phyloP scores from a whole-genome alignment of 2,113 vertebrate species.

The Thalassarche chlororhynchos region DNA sequence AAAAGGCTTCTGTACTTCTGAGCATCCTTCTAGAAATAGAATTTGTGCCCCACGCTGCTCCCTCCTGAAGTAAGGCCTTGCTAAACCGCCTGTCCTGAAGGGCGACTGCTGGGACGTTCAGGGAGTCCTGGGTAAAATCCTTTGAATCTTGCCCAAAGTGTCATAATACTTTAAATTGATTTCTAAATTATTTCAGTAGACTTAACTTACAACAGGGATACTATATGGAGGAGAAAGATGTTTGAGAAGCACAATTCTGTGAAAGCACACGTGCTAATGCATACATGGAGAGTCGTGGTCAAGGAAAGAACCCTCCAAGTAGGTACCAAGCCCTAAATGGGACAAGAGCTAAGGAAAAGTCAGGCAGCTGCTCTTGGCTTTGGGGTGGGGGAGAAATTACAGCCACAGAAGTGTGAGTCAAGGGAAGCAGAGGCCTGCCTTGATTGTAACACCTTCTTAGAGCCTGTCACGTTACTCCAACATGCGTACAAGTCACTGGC shows the following conservation, averaged over 20 bases:
- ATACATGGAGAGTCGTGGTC: fast-evolving
- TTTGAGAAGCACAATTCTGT: not conserved
- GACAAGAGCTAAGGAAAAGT: not conserved
- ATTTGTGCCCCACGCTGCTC: not conserved
- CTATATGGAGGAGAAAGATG: not conserved
- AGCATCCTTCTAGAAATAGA: not conserved
- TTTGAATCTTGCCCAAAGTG: not conserved
- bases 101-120: not conserved
- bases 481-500: not conserved
- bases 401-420: not conserved
- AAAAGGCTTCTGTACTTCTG: not conserved
- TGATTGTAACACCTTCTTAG: not conserved
- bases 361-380: not conserved
- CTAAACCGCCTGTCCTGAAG: not conserved
- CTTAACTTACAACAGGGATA: not conserved
- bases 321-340: not conserved
- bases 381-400: not conserved
- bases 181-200: not conserved
- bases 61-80: not conserved
- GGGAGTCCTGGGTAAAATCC: not conserved
- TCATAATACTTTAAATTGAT: not conserved
- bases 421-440: not conserved
- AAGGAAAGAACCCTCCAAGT: not conserved
- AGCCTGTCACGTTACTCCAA: not conserved
- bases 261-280: not conserved